These are phyloP conservation scores for Stegodyphus dumicola DNA, from an alignment of 1,140 invertebrate species.

Conservation along the genomic window DNA sequence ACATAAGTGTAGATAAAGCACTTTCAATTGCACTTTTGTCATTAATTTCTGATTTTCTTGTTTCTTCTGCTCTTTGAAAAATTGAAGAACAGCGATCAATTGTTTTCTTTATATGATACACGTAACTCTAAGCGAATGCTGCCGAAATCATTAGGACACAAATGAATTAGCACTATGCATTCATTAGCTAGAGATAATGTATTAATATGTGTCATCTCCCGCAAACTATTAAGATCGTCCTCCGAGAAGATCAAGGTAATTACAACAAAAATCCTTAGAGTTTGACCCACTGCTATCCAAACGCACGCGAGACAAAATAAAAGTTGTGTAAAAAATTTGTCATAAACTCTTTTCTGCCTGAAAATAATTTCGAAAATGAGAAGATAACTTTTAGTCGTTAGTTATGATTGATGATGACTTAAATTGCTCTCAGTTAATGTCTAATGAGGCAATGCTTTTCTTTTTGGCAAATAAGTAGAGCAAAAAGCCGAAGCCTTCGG, in stretches of 20 bases:
- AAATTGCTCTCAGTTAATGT: slow-evolving; percentile 57
- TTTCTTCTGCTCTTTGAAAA: no score
- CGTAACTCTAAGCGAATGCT: not conserved
- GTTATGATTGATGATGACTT: slow-evolving; percentile 61
- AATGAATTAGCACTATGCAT: slow-evolving; percentile 7
- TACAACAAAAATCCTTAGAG: slow-evolving; percentile 38
- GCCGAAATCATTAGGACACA: slow-evolving; percentile 24
- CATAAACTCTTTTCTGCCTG: slow-evolving; percentile 29
- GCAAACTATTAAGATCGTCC: slow-evolving; percentile 18
- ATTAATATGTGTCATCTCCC: slow-evolving; percentile 35
- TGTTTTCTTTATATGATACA: no score
- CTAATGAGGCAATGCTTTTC: slow-evolving; percentile 56
- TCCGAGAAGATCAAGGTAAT: slow-evolving; percentile 38
- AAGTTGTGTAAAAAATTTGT: slow-evolving; percentile 27
- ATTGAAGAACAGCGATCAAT: no score
- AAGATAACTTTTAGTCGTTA: slow-evolving; percentile 60
- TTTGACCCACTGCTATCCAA: slow-evolving; percentile 21
- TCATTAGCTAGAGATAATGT: slow-evolving; percentile 35
- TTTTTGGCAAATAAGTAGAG: slow-evolving; percentile 41
- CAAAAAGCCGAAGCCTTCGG: slow-evolving; percentile 36
- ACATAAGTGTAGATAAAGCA: no score
- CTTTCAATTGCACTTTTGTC: no score
- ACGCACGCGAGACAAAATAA: slow-evolving; percentile 29
- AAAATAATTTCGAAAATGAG: slow-evolving; percentile 58
- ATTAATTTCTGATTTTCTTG: no score